These are phyloP conservation scores for Dusona sp. DNA, from an alignment of 2,888 invertebrate genomes.

Conservation along the genomic window DNA sequence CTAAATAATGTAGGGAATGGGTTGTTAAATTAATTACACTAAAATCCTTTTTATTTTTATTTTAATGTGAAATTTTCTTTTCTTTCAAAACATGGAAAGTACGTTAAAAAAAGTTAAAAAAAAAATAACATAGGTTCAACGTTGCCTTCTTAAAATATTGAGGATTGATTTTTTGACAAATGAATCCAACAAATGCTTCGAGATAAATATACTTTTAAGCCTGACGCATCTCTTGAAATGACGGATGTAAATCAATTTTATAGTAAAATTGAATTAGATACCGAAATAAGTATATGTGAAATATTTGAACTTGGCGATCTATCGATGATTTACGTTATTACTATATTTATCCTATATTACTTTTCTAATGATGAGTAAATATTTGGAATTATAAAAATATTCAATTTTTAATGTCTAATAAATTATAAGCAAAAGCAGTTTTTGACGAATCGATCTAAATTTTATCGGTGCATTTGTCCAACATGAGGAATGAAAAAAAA, in stretches of 20 bases:
- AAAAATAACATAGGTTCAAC: no score
- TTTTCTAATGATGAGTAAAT: not conserved
- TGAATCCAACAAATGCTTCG: no score
- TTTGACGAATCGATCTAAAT: not conserved
- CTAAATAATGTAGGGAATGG: no score
- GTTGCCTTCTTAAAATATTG: no score
- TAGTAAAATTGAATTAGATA: not conserved
- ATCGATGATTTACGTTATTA: not conserved
- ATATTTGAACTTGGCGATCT: not conserved
- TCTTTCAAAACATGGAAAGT: no score
- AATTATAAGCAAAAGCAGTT: not conserved
- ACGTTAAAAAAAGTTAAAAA: no score
- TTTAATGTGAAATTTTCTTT: no score
- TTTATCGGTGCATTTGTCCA: no score
- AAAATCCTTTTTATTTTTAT: no score
- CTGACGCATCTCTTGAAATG: not conserved
- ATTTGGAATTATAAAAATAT: not conserved
- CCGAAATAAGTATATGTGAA: not conserved
- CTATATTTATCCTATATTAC: not conserved
- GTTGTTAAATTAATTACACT: no score
- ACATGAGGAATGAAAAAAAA: no score
- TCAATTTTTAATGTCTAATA: not conserved
- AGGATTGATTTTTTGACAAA: no score
- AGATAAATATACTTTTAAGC: conserved; percentile 2
- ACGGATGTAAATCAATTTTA: not conserved